phyloP scores from a whole-genome alignment of 2,888 invertebrate genomes.

The Atethmia centrago region DNA sequence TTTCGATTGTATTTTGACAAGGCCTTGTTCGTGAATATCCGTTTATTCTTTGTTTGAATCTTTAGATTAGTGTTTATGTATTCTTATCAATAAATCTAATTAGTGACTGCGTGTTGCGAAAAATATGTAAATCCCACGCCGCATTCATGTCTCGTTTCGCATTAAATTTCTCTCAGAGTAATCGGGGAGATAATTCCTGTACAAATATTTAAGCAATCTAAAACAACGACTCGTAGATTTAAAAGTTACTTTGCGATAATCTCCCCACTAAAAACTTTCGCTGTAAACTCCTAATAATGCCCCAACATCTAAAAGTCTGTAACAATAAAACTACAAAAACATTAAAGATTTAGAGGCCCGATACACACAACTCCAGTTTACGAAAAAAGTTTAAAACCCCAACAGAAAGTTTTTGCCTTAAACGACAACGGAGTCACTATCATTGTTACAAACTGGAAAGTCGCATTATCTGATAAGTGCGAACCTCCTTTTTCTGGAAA shows the following conservation, averaged over 20 bases:
- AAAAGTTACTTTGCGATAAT: constrained; percentile 54
- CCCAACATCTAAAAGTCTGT: constrained; percentile 41
- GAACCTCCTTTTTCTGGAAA: constrained; percentile 68
- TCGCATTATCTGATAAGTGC: constrained; percentile 70
- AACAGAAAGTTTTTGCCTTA: constrained; percentile 66
- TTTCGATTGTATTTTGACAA: constrained; percentile 38
- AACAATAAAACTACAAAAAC: constrained; percentile 66
- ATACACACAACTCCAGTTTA: constrained; percentile 62
- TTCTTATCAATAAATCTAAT: background rate
- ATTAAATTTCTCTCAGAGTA: constrained; percentile 2
- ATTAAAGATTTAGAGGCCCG: constrained; percentile 63
- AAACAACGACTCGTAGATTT: constrained; percentile 44
- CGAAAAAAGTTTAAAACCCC: constrained; percentile 68
- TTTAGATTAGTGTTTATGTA: background rate
- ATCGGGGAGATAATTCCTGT: constrained; percentile 22
- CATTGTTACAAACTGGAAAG: constrained; percentile 68
- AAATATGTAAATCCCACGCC: background rate
- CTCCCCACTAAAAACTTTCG: constrained; percentile 50
- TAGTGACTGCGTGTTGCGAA: background rate
- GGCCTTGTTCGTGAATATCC: background rate
- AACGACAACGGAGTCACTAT: constrained; percentile 66
- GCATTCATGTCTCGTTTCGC: background rate
- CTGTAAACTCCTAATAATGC: constrained; percentile 48
- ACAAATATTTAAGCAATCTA: constrained; percentile 44
- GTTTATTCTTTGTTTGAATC: constrained; percentile 6